Evolutionary conservation across 2,113 vertebrate species (phyloP).

Genomic region (Rattus rattus): DNA sequence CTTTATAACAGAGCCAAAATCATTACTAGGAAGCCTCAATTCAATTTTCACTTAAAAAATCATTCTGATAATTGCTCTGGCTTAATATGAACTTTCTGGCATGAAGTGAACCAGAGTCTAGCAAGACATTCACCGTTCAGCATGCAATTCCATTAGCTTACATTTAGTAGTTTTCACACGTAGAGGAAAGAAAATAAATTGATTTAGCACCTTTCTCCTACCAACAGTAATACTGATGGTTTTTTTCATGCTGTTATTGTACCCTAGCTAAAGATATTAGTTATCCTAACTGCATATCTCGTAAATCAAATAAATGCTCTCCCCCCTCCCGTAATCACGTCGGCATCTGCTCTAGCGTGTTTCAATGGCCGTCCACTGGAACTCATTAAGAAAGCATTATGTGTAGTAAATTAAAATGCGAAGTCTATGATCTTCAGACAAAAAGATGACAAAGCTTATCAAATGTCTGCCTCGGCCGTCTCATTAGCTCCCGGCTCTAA

Average conservation of each 20-base stretch:
- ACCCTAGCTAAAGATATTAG: constrained; percentile 86
- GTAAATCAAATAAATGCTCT: constrained; percentile 87
- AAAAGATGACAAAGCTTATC: constrained; percentile 90
- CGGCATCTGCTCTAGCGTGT: constrained; percentile 85
- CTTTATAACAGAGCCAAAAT: constrained; percentile 64
- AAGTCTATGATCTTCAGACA: constrained; percentile 87
- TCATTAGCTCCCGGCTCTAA: constrained; percentile 86
- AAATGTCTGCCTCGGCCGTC: constrained; percentile 85
- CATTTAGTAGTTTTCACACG: constrained; percentile 87
- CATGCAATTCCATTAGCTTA: constrained; percentile 84
- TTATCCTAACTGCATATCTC: constrained; percentile 85
- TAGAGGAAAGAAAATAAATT: constrained; percentile 85
- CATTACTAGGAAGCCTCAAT: constrained; percentile 65
- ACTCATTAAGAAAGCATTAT: constrained; percentile 91
- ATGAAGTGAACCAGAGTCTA: constrained; percentile 79
- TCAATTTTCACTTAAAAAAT: constrained; percentile 83
- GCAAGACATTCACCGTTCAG: constrained; percentile 76
- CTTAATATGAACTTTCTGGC: constrained; percentile 83
- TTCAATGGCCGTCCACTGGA: constrained; percentile 87
- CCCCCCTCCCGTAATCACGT: constrained; percentile 80
- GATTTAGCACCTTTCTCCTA: constrained; percentile 86
- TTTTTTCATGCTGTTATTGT: constrained; percentile 80
- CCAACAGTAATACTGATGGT: constrained; percentile 79
- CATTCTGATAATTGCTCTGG: constrained; percentile 77
- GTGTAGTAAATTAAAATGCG: constrained; percentile 89